Evolutionary conservation across 2,888 invertebrate species (phyloP).

Genomic region (Aspidapion aeneum): DNA sequence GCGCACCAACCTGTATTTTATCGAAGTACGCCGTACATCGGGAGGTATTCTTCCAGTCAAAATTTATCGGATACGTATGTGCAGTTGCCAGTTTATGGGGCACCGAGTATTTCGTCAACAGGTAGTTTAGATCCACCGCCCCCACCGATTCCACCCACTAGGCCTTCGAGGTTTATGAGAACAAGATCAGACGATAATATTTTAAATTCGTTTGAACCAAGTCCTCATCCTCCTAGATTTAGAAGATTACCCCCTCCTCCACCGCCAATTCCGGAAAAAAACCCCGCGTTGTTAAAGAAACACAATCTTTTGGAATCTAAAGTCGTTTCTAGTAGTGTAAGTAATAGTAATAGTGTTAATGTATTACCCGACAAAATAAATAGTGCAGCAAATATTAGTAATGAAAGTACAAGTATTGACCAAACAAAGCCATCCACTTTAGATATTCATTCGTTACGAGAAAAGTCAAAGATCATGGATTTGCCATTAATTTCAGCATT

Average conservation of each 20-base stretch:
- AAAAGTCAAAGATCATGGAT: constrained; percentile 86
- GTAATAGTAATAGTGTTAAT: constrained; percentile 16
- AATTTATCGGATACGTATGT: constrained; percentile 74
- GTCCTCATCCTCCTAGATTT: constrained; percentile 53
- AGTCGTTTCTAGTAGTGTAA: constrained; percentile 25
- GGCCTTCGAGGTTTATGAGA: constrained; percentile 59
- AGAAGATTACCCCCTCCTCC: constrained; percentile 53
- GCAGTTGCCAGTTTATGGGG: constrained; percentile 67
- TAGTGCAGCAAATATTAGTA: constrained; percentile 6
- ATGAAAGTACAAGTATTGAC: constrained; percentile 15
- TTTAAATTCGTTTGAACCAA: constrained; percentile 62
- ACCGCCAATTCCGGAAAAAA: constrained; percentile 44
- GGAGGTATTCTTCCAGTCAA: constrained; percentile 76
- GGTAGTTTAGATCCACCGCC: constrained; percentile 63
- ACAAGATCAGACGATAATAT: constrained; percentile 82
- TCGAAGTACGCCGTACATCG: constrained; percentile 77
- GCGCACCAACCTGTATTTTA: constrained; percentile 70
- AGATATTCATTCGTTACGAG: constrained; percentile 80
- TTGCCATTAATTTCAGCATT: constrained; percentile 89
- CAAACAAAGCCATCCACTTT: constrained; percentile 43
- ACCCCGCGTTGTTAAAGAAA: constrained; percentile 21
- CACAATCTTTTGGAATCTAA: constrained; percentile 24
- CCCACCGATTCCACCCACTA: constrained; percentile 60
- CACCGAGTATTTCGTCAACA: constrained; percentile 63
- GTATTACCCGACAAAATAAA: constrained; percentile 14